Base-by-base conservation (phyloP, 2,888 invertebrate species). In the Heliconius ethilla region DNA sequence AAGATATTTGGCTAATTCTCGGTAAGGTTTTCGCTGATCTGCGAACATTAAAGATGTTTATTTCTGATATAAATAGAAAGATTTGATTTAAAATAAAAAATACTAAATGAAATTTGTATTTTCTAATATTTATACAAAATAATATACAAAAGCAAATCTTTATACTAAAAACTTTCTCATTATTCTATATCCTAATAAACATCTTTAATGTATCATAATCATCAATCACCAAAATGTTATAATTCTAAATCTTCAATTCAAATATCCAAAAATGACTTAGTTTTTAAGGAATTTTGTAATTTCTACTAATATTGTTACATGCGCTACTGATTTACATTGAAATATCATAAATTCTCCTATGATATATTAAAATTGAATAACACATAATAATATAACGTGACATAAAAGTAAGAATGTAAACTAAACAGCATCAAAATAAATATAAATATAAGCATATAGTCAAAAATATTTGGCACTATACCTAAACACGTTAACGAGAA, bases 401-500 rank as follows among this genome's bases (percentile, higher is more conserved):
- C 40, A 59, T 72, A 70, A 79, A 74, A 29, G 25, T 74, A 45
- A 76, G 33, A 66, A 77, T 25, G 70, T 76, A 77, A 77, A 78
- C 37, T 72, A n/a, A 72, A 59, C 75, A 70, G 59, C 76, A 74
- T 45, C 67, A 27, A 76, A 80, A 78, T 78, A 80, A 80, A 75
- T 65, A 77, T n/a, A 81, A 76, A 75, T 78, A 73, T 75, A 80
- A 80, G 79, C 77, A 80, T 65, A 87, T 86, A 89, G 85, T 87
- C 82, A 86, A 89, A 59, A 89, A 86, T 87, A 88, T 93, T 93
- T 93, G 93, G 93, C 93, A 93, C 93, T 91, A 91, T 89, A 83
- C 87, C 85, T 88, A 87, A 79, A 84, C 82, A 86, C 84, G 79
- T 87, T 84, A 85, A 87, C 84, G 84, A 88, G 87, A 88, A 86